Conservation (phyloP, 2,888 invertebrate genomes). For the Apoderus coryli region DNA sequence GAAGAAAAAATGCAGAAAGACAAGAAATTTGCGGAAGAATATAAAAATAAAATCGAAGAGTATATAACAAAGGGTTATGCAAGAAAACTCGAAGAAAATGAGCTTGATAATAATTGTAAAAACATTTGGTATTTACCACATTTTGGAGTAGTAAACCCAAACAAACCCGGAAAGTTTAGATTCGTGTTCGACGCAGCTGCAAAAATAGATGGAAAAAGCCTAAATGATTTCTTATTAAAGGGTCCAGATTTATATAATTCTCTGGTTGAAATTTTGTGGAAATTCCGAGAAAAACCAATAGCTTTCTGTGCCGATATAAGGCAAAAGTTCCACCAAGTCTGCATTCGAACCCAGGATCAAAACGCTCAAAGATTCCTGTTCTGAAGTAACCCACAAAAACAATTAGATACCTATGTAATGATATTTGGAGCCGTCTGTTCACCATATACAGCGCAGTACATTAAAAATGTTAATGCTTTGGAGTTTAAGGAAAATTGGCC, state of each 20-base stretch:
- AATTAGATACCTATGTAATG: conserved; percentile 1
- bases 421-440: conserved; percentile 7
- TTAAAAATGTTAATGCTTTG: conserved; percentile 7
- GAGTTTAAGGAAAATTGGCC: conserved; percentile 1
- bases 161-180: no score
- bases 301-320: conserved; percentile 2
- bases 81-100: no score
- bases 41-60: no score
- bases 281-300: conserved; percentile 2
- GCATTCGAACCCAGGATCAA: conserved; percentile 1
- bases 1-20: conserved; percentile 3
- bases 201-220: no score
- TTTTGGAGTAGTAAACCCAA: no score
- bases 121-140: no score
- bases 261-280: conserved; percentile 1
- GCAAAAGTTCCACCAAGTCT: conserved; percentile 1
- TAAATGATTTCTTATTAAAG: no score
- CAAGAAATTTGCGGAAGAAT: background rate
- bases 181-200: no score
- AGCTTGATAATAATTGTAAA: no score
- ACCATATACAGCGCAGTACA: conserved; percentile 7
- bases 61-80: no score
- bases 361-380: conserved; percentile 4
- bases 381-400: background rate
- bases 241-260: no score